A percentile compares a stretch with the other conserved stretches of the same genome.
Evolutionary conservation across 2,797 vertebrate species (phyloP).

Genomic region (Arctocebus calabarensis): DNA sequence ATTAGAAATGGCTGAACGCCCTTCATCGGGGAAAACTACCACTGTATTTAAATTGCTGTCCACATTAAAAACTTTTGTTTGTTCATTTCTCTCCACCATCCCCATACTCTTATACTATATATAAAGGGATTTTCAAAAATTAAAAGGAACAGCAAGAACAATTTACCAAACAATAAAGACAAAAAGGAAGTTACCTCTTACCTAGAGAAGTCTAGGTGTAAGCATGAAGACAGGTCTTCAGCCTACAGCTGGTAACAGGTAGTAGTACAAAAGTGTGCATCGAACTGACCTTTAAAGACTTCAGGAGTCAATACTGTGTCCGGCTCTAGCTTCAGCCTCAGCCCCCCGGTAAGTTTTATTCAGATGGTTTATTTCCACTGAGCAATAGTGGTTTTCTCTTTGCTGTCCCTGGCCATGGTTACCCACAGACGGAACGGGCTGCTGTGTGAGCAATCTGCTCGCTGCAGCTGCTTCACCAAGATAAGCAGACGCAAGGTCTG

Average conservation of each 20-base stretch:
- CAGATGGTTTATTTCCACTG: not conserved
- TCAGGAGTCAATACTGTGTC: constrained; percentile 39
- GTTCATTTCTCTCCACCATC: not conserved
- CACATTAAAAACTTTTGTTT: not conserved
- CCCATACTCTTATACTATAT: not conserved
- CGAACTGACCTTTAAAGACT: constrained; percentile 74
- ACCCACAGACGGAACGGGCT: constrained; percentile 56
- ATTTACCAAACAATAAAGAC: not conserved
- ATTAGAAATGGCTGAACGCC: not conserved
- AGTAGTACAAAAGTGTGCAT: constrained; percentile 16
- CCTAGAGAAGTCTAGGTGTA: constrained; percentile 65
- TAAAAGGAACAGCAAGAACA: not conserved
- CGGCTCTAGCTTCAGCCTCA: constrained; percentile 45
- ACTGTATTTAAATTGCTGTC: not conserved
- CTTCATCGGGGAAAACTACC: not conserved
- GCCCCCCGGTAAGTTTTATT: not conserved
- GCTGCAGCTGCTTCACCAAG: constrained; percentile 74
- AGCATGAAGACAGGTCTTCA: constrained; percentile 77
- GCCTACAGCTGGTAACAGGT: constrained; percentile 81
- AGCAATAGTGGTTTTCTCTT: constrained; percentile 60
- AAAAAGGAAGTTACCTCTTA: constrained; percentile 46
- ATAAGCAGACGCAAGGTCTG: constrained; percentile 75
- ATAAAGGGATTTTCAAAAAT: constrained; percentile 1
- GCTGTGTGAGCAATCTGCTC: constrained; percentile 69
- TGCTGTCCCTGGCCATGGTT: constrained; percentile 49